Evolutionary conservation across 2,888 invertebrate species (phyloP).

Genomic region (Hydrotaea diabolus): DNA sequence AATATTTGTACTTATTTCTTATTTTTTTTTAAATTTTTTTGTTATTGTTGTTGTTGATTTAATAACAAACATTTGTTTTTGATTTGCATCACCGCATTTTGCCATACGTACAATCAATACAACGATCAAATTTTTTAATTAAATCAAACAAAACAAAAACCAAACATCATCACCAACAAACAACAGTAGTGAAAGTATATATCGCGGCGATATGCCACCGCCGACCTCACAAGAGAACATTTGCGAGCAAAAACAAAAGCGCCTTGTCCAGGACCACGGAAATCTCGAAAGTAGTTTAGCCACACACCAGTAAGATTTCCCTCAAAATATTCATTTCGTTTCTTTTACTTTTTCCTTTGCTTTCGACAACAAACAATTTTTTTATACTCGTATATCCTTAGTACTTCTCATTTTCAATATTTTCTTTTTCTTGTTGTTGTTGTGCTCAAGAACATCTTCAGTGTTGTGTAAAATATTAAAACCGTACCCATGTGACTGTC

Average conservation of each 20-base stretch:
- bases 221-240: slow-evolving; percentile 55
- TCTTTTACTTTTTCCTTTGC: slow-evolving; percentile 1
- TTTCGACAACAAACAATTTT: slow-evolving; percentile 10
- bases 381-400: too few relatives aligned
- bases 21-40: slow-evolving; percentile 52
- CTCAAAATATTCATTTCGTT: slow-evolving; percentile 29
- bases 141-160: slow-evolving; percentile 23
- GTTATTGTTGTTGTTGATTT: slow-evolving; percentile 39
- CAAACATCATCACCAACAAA: slow-evolving; percentile 36
- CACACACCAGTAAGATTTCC: slow-evolving; percentile 75
- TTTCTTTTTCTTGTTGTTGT: neutral
- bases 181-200: slow-evolving; percentile 76
- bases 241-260: slow-evolving; percentile 47
- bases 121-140: slow-evolving; percentile 15
- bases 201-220: slow-evolving; percentile 78
- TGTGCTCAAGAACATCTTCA: slow-evolving; percentile 23
- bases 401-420: neutral
- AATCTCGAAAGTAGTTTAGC: slow-evolving; percentile 71
- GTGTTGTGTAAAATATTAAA: slow-evolving; percentile 51
- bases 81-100: slow-evolving; percentile 57
- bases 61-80: slow-evolving; percentile 41
- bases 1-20: slow-evolving; percentile 46
- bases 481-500: slow-evolving; percentile 26
- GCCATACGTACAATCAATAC: slow-evolving; percentile 47
- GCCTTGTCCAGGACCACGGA: slow-evolving; percentile 66